Conservation (phyloP, 1,140 invertebrate species). For the Anoplophora glabripennis region DNA sequence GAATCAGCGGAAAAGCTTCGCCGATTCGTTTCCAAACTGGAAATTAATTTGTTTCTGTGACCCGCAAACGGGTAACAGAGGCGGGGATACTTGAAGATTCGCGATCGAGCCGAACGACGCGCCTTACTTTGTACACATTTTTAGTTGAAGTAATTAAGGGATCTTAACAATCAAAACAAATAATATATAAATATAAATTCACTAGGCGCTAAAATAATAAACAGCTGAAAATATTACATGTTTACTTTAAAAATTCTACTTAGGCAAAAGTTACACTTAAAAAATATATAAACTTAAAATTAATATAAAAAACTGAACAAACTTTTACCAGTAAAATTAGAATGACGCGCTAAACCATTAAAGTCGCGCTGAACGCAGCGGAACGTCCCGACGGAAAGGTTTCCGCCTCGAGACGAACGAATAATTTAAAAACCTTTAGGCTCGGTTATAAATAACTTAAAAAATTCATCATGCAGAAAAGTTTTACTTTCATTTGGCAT, state of each 20-base stretch:
- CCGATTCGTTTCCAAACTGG: too few species aligned
- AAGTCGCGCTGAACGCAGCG: background rate
- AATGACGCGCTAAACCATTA: background rate
- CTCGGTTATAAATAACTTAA: background rate
- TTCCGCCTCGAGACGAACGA: background rate
- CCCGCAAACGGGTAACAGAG: too few species aligned
- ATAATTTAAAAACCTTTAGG: conserved; percentile 1
- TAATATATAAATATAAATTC: conserved; percentile 28
- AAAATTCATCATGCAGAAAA: conserved; percentile 4
- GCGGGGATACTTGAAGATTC: too few species aligned
- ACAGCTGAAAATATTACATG: conserved; percentile 35
- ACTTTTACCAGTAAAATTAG: conserved; percentile 1
- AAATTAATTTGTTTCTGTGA: too few species aligned
- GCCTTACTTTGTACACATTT: conserved; percentile 16
- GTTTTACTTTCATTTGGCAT: conserved; percentile 17
- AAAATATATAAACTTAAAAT: conserved; percentile 32
- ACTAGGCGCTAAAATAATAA: conserved; percentile 34
- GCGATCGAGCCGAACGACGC: background rate
- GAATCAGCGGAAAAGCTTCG: too few species aligned
- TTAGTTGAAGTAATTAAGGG: conserved; percentile 22
- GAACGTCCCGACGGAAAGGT: background rate
- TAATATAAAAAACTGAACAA: conserved; percentile 14
- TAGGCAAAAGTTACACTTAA: conserved; percentile 31
- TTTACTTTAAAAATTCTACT: conserved; percentile 34
- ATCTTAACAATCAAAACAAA: conserved; percentile 32